phyloP scores from a whole-genome alignment of 1,140 invertebrate species.

The Drosophila elegans region DNA sequence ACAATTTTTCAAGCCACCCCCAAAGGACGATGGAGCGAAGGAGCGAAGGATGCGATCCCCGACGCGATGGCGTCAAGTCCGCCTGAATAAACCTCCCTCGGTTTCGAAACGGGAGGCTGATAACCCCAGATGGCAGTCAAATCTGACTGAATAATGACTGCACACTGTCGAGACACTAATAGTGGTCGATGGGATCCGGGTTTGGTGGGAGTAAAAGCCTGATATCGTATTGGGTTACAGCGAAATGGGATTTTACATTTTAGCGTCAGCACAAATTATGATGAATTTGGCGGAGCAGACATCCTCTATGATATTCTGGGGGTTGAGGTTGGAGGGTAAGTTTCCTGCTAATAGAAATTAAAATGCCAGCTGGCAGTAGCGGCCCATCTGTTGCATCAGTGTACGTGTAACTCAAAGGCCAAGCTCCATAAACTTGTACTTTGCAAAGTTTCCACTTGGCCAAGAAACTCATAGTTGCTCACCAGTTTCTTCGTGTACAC shows the following conservation, averaged over 20 bases:
- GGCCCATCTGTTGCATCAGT: slow-evolving; percentile 63
- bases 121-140: slow-evolving; percentile 47
- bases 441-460: slow-evolving; percentile 53
- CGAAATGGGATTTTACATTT: slow-evolving; percentile 67
- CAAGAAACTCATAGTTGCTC: slow-evolving; percentile 46
- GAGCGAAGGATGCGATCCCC: slow-evolving; percentile 11
- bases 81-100: slow-evolving; percentile 59
- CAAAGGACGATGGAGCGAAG: slow-evolving; percentile 8
- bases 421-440: slow-evolving; percentile 66
- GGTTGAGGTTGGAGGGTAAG: slow-evolving; percentile 24
- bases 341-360: slow-evolving; percentile 68
- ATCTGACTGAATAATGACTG: slow-evolving; percentile 77
- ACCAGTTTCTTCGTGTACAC: slow-evolving; percentile 45
- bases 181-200: slow-evolving; percentile 43
- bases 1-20: slow-evolving; percentile 71
- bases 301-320: neutral
- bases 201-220: slow-evolving; percentile 1
- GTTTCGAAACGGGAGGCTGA: slow-evolving; percentile 29
- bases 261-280: slow-evolving; percentile 72
- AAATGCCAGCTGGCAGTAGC: slow-evolving; percentile 42
- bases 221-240: slow-evolving; percentile 54
- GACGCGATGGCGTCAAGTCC: slow-evolving; percentile 74
- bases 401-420: slow-evolving; percentile 65
- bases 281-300: slow-evolving; percentile 63
- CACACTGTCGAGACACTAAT: slow-evolving; percentile 57